Percentiles rank a stretch among this genome's conserved stretches.
Conservation (phyloP, 2,888 invertebrate species). For the Thecocarcelia acutangulata region DNA sequence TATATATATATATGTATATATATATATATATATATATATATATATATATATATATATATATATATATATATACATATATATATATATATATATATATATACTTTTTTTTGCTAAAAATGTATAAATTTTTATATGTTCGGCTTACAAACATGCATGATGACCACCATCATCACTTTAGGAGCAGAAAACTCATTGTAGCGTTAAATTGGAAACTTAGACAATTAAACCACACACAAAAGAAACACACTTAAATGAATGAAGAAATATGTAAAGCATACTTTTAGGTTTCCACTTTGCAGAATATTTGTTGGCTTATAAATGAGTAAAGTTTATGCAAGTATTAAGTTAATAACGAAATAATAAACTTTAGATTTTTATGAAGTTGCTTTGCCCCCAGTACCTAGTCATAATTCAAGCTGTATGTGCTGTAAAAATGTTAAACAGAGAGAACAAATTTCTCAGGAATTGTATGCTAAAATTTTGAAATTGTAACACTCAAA, state of each 20-base stretch:
- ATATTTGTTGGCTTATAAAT: neutral
- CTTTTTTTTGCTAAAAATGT: too few relatives aligned
- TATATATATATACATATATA: too few relatives aligned
- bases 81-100: too few relatives aligned
- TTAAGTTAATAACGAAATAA: conserved; percentile 56
- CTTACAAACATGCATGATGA: neutral
- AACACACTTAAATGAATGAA: conserved; percentile 5
- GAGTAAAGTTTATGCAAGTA: conserved; percentile 12
- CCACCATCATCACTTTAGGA: conserved; percentile 59
- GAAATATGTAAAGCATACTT: conserved; percentile 15
- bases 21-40: too few relatives aligned
- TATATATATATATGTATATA: too few relatives aligned
- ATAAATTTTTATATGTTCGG: neutral
- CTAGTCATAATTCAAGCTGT: too few relatives aligned
- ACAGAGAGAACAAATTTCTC: too few relatives aligned
- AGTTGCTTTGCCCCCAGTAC: too few relatives aligned
- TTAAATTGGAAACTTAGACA: conserved; percentile 77
- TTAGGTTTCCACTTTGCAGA: neutral
- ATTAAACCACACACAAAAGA: conserved; percentile 48
- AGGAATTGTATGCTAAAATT: too few relatives aligned
- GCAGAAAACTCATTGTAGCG: conserved; percentile 79
- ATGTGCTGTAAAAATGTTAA: too few relatives aligned
- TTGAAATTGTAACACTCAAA: too few relatives aligned
- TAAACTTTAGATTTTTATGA: conserved; percentile 3
- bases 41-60: too few relatives aligned